These are phyloP conservation scores for Nannobrachium achirus DNA, from an alignment of 2,113 vertebrate species.

Conservation along the genomic window DNA sequence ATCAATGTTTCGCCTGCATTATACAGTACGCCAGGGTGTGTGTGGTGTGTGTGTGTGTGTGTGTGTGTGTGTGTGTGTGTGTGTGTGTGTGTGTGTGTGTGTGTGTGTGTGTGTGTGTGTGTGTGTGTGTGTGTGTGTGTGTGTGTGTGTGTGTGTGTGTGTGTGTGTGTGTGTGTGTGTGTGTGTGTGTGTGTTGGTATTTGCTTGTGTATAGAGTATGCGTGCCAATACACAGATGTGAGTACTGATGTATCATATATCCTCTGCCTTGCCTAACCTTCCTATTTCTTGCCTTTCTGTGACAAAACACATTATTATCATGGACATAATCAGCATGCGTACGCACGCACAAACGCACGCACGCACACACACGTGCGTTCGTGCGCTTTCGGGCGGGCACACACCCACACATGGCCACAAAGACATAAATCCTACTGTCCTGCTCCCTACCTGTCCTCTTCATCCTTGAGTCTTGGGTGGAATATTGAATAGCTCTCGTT, in stretches of 20 bases:
- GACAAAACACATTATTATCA: not conserved
- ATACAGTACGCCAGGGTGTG: not conserved
- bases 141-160: too few relatives aligned
- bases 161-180: too few relatives aligned
- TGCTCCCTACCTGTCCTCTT: not conserved
- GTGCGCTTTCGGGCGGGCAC: too few relatives aligned
- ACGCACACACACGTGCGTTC: too few relatives aligned
- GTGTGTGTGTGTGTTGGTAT: too few relatives aligned
- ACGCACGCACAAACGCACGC: not conserved
- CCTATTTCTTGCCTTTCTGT: not conserved
- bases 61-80: not conserved
- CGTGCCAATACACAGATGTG: too few relatives aligned
- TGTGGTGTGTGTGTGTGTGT: not conserved
- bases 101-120: too few relatives aligned
- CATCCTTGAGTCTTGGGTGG: slow-evolving; percentile 29
- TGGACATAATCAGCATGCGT: not conserved
- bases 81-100: not conserved
- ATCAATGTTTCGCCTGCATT: slow-evolving; percentile 1
- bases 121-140: too few relatives aligned
- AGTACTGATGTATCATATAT: not conserved
- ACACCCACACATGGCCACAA: not conserved
- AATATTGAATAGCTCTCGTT: not conserved
- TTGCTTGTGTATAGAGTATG: too few relatives aligned
- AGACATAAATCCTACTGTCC: not conserved
- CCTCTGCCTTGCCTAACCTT: not conserved